Evolutionary conservation across 2,888 invertebrate genomes (phyloP).

Genomic region (Erebia epiphron): DNA sequence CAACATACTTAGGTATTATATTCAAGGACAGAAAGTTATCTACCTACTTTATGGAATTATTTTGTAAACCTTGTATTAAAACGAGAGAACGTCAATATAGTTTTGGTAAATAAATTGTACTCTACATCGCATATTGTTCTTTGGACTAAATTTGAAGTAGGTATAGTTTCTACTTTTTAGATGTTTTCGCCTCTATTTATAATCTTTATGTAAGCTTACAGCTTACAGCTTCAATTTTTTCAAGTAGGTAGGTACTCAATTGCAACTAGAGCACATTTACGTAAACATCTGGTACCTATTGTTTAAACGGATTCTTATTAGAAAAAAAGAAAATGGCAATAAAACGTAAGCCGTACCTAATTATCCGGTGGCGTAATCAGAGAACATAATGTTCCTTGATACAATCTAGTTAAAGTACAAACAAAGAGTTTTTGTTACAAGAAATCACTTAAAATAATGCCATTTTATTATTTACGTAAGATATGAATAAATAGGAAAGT

Average conservation of each 20-base stretch:
- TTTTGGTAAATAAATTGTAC: neutral
- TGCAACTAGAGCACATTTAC: constrained; percentile 25
- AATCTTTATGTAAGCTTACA: neutral
- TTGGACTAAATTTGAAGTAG: neutral
- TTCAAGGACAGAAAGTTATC: neutral
- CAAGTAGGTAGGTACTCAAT: neutral
- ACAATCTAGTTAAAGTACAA: neutral
- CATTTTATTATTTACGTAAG: neutral
- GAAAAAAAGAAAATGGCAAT: constrained; percentile 2
- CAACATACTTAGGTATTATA: neutral
- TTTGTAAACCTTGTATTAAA: neutral
- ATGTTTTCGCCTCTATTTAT: too few relatives aligned
- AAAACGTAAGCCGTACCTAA: constrained; percentile 9
- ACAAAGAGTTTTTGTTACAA: constrained; percentile 12
- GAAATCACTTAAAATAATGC: neutral
- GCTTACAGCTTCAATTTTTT: neutral
- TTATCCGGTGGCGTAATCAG: constrained; percentile 6
- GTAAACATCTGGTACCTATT: constrained; percentile 21
- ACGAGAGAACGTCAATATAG: neutral
- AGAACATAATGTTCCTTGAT: constrained; percentile 1
- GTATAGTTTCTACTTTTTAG: too few relatives aligned
- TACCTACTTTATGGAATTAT: neutral
- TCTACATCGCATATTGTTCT: neutral
- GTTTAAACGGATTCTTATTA: constrained; percentile 9
- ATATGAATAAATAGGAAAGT: neutral